Base-by-base conservation (phyloP, 2,888 invertebrate genomes). In the Adelphocoris suturalis region DNA sequence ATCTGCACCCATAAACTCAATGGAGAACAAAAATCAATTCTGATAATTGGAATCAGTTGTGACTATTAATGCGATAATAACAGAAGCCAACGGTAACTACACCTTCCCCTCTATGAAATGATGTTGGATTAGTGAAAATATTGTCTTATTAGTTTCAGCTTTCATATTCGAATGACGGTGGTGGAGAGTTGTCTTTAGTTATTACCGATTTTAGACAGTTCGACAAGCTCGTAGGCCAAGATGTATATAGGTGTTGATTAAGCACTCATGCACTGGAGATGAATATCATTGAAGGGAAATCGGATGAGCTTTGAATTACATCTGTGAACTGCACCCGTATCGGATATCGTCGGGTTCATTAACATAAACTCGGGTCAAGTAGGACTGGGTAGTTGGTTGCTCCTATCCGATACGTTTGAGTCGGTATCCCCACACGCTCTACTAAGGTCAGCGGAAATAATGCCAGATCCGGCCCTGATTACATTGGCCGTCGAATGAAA, bases 261-360 rank as follows among this genome's bases (percentile, higher is more conserved):
- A 19, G 61, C 16, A 19, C 61, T 61, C 61, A 61, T 61, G 61
- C 61, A 61, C 61, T 1, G n/a, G 1, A n/a, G 61, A 19, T 61
- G 61, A 19, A 61, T 2, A 61, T 0, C 61, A 61, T 61, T 4
- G 61, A n/a, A n/a, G 61, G 61, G 61, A n/a, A 19, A 19, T 61
- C 16, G 19, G 61, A 61, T 61, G 61, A 61, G 61, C 61, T 2
- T 61, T 61, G 61, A 61, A 61, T 61, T 61, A 61, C 61, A 61
- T 61, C 19, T 61, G 52, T 52, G 61, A 61, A 61, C 61, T 61
- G 19, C 61, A 19, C 61, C 19, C n/a, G 19, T 61, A 61, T 61
- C 61, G 61, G 61, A 61, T 61, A 61, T 61, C 61, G 61, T n/a
- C 52, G 52, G n/a, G 61, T 61, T 61, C 61, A 61, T 61, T 61